Conservation (phyloP, 2,113 vertebrate species). For the Puffinus mauretanicus region DNA sequence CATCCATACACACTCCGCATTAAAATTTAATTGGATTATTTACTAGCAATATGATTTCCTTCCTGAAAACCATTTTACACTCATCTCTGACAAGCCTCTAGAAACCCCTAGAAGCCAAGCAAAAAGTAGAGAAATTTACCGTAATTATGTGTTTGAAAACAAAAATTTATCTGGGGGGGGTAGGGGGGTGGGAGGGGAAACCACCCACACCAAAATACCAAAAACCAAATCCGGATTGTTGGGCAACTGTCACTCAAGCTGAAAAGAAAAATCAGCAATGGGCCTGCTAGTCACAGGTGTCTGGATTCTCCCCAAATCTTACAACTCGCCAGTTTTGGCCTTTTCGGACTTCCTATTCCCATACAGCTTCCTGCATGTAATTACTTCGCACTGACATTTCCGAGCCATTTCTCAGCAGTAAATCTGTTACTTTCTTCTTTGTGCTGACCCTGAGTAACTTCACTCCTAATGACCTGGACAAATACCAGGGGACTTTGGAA, state of each 20-base stretch:
- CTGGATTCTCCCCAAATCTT: background rate
- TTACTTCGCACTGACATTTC: background rate
- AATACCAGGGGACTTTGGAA: constrained; percentile 23
- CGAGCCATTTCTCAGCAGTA: background rate
- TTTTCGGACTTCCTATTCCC: background rate
- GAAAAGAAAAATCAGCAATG: background rate
- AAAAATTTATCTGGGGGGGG: background rate
- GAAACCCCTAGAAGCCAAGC: background rate
- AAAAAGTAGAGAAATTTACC: background rate
- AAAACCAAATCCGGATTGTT: background rate
- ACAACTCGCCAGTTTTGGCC: fast-evolving
- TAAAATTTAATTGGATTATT: constrained; percentile 21
- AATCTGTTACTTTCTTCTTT: constrained; percentile 1
- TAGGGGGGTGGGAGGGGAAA: too few relatives aligned
- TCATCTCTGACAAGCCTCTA: background rate
- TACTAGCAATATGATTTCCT: background rate
- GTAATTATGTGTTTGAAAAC: background rate
- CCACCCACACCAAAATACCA: background rate
- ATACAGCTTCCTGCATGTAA: background rate
- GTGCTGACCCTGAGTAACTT: background rate
- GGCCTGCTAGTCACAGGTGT: background rate
- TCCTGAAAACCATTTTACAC: background rate
- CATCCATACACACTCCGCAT: background rate
- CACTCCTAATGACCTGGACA: constrained; percentile 9
- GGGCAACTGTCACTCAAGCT: background rate